Evolutionary conservation across 2,888 invertebrate genomes (phyloP).

Genomic region (Trileptium ribeirensis): DNA sequence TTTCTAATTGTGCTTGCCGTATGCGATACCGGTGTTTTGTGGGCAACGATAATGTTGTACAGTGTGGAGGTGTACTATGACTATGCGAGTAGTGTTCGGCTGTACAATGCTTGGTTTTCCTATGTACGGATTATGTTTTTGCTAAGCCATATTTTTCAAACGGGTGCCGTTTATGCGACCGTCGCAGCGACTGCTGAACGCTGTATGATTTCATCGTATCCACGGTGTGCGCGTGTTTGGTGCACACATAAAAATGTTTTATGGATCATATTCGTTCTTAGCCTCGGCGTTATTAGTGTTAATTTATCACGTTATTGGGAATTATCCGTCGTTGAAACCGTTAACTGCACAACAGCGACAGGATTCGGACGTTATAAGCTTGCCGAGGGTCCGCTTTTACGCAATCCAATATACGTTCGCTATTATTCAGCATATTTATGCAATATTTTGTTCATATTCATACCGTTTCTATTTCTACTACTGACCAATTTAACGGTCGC

Average conservation of each 20-base stretch:
- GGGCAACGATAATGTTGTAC: background rate
- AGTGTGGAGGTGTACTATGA: conserved; percentile 9
- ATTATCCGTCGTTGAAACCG: background rate
- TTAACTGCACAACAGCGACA: background rate
- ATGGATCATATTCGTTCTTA: background rate
- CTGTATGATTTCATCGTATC: background rate
- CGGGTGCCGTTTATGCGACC: background rate
- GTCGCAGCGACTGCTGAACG: conserved; percentile 12
- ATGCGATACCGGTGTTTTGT: background rate
- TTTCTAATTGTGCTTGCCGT: background rate
- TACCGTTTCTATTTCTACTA: background rate
- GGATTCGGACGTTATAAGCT: conserved; percentile 4
- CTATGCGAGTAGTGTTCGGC: background rate
- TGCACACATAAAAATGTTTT: background rate
- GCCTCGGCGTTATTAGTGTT: background rate
- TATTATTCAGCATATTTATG: background rate
- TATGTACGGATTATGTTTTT: background rate
- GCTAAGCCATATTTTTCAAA: conserved; percentile 5
- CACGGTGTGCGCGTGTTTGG: background rate
- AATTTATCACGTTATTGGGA: background rate
- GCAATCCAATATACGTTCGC: background rate
- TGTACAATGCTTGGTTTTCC: background rate
- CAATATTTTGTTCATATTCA: background rate
- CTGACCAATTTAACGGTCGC: background rate
- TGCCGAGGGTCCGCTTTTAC: background rate